Base-by-base conservation (phyloP, 2,888 invertebrate genomes). In the Fragum sueziense region DNA sequence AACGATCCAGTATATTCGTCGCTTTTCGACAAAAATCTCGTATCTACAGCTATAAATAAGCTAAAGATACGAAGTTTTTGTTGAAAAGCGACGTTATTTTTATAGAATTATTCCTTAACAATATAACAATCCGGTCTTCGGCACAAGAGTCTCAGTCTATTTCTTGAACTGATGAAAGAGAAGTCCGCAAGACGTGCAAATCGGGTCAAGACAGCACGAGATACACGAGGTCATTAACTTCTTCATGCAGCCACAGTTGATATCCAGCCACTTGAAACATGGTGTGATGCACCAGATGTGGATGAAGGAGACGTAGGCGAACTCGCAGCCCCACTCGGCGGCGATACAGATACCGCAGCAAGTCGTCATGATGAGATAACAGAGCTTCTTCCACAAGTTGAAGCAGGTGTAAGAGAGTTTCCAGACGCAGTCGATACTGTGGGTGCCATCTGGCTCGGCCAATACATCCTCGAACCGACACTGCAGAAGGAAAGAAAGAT, bases 201-300 rank as follows among this genome's bases (percentile, higher is more conserved):
- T 70, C 7, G 87, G 87, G 11, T 82, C 80, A 7, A 84, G 33
- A 31, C 77, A 84, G 33, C 87, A 87, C 29, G 75, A 69, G 37
- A 87, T 74, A 22, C 81, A 79, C 29, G 74, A 73, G 11, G 47
- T 52, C 47, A 81, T 86, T 0, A 89, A 34, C 74, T 87, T 88
- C 85, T 86, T 85, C 57, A 81, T 51, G 59, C 86, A 83, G 17
- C 87, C 87, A 67, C 88, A 88, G 79, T 88, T 95, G 89, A 96
- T 95, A 93, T 95, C 95, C 92, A 95, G 94, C 81, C 93, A 94
- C 75, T 96, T 94, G 70, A 96, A 93, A 79, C 95, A 95, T 0
- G 96, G 96, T 0, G 95, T 95, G 33, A 95, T 93, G 90, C 95
- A 96, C 96, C 96, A 96, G 89, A 96, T 96, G 93, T 96, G 95